phyloP scores from a whole-genome alignment of 2,113 vertebrate species.

The Festucalex cinctus region DNA sequence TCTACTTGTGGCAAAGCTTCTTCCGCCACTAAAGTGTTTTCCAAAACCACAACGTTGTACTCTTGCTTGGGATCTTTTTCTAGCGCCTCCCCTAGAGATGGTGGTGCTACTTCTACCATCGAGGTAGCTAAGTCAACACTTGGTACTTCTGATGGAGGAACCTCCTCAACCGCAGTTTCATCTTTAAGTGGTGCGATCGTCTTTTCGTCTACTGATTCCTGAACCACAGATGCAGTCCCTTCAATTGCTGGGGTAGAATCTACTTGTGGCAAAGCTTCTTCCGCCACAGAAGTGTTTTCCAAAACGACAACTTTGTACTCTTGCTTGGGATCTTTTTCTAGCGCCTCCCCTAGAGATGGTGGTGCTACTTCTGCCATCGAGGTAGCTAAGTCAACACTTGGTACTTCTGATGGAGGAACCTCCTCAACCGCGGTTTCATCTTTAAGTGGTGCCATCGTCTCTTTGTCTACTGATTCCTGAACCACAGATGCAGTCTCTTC shows the following conservation, averaged over 20 bases:
- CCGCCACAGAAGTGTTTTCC: slow-evolving; percentile 42
- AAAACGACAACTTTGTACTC: slow-evolving; percentile 70
- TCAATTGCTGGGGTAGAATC: background rate
- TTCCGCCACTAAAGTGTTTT: background rate
- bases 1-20: background rate
- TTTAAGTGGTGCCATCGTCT: too few species aligned
- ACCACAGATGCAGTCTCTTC: background rate
- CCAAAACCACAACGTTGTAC: too few species aligned
- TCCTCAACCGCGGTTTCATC: background rate
- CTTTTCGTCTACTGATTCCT: background rate
- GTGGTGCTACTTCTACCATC: too few species aligned
- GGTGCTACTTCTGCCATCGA: background rate
- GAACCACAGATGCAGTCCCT: background rate
- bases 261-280: background rate
- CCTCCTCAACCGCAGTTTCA: too few species aligned
- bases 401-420: background rate
- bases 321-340: slow-evolving; percentile 29
- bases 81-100: too few species aligned
- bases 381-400: background rate
- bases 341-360: background rate
- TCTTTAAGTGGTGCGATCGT: too few species aligned
- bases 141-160: too few species aligned
- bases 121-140: too few species aligned
- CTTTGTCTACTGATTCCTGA: background rate
- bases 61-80: too few species aligned